Base-by-base conservation (phyloP, 2,113 vertebrate genomes). In the Strigops habroptila region DNA sequence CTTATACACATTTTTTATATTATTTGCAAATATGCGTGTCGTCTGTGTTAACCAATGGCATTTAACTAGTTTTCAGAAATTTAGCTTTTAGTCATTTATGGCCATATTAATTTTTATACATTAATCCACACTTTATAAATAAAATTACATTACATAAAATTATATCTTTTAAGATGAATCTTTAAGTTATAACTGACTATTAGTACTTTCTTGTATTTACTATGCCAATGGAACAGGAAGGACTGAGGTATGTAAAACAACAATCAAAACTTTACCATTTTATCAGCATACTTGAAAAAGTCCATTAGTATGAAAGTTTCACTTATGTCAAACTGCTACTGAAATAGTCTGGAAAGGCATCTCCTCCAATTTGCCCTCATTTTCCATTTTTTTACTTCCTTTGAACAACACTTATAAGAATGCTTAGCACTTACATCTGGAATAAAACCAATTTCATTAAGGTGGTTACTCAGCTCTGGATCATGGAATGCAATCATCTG, bases 401-500 rank as follows among this genome's bases (percentile, higher is more conserved):
- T 62, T 76, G 69, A 79, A n/a, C 7, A 85, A n/a, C 28, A 86
- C 18, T 69, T 86, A 28, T 2, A 91, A 78, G 48, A 88, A 90
- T 2, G 6, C 44, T 91, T 70, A 84, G 28, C 79, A 99, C 99
- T 99, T 98, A 99, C 99, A 88, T 99, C 99, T 95, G 99, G 99
- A 96, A 99, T 99, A 96, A 99, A 99, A 64, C 99, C 99, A 92
- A 99, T 99, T 96, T 99, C 99, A 92, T 99, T 99, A 74, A 99
- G 99, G 96, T 99, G 99, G 97, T 99, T 99, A 97, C 99, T 99
- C 77, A 99, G 98, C 97, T 99, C 99, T 17, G 99, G 99, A 97
- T 99, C 99, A 51, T 99, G 99, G 97, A 99, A 99, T 44, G 99
- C 99, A 91, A 99, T 99, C 99, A 99, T 99, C 97, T 99, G 99